Evolutionary conservation across 1,140 invertebrate genomes (phyloP).

Genomic region (Acromyrmex heyeri): DNA sequence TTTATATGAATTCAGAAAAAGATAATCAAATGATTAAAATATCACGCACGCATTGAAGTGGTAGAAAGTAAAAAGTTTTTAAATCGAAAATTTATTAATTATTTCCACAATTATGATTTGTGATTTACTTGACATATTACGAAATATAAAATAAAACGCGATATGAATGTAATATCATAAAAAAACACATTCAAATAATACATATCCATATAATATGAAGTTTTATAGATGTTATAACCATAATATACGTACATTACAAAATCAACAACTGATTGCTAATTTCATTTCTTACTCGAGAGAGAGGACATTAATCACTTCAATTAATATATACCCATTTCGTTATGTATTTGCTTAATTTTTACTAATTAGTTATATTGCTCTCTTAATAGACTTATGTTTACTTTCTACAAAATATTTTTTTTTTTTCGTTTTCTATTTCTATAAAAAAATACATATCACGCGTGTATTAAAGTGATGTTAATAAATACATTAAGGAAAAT

Average conservation of each 20-base stretch:
- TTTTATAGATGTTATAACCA: not conserved
- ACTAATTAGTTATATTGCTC: not conserved
- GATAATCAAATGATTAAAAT: not conserved
- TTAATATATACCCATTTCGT: not conserved
- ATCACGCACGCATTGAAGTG: not conserved
- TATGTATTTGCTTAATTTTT: not conserved
- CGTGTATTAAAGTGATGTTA: too few relatives aligned
- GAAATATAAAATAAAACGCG: not conserved
- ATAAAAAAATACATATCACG: not conserved
- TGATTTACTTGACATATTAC: not conserved
- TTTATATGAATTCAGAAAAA: not conserved
- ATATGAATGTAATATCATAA: not conserved
- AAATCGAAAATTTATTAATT: not conserved
- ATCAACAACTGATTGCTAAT: slow-evolving; percentile 14
- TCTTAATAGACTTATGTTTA: not conserved
- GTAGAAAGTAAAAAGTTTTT: not conserved
- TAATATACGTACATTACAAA: not conserved
- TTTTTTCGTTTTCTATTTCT: not conserved
- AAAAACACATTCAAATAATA: not conserved
- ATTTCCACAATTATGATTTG: slow-evolving; percentile 69
- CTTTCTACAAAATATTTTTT: not conserved
- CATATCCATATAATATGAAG: not conserved
- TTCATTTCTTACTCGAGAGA: slow-evolving; percentile 13
- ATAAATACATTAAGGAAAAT: too few relatives aligned
- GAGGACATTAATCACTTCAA: not conserved